Percentiles rank a stretch among this genome's conserved stretches.
phyloP scores from a whole-genome alignment of 2,113 vertebrate genomes.

The Pholis gunnellus region DNA sequence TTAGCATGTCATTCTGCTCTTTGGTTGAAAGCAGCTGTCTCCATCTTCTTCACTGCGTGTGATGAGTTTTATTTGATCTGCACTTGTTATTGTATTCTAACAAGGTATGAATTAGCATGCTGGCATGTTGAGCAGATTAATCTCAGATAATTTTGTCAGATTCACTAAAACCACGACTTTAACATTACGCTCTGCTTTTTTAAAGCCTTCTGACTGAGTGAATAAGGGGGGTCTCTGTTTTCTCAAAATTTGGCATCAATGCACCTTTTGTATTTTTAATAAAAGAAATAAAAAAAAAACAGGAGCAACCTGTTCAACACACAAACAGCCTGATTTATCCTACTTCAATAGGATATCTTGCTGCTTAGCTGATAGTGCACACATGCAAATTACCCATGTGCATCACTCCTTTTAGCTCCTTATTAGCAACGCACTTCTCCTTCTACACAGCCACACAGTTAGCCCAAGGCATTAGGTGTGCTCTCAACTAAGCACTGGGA shows the following conservation, averaged over 20 bases:
- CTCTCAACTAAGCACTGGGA: conserved; percentile 49
- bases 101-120: neutral
- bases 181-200: neutral
- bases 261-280: conserved; percentile 45
- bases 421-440: conserved; percentile 25
- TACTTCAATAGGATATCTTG: conserved; percentile 5
- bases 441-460: conserved; percentile 25
- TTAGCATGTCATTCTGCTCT: neutral
- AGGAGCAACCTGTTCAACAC: neutral
- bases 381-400: conserved; percentile 26
- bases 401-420: conserved; percentile 20
- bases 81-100: neutral
- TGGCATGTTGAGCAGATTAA: neutral
- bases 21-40: neutral
- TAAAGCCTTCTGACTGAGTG: neutral
- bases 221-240: neutral
- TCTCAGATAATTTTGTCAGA: neutral
- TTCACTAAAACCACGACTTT: neutral
- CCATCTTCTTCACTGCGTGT: neutral
- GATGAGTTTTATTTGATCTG: neutral
- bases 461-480: conserved; percentile 42
- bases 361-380: conserved; percentile 18
- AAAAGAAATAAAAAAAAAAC: conserved; percentile 2
- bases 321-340: conserved; percentile 2
- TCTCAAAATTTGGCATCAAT: conserved; percentile 6